Evolutionary conservation across 2,797 vertebrate genomes (phyloP).

Genomic region (Hydrophis major): DNA sequence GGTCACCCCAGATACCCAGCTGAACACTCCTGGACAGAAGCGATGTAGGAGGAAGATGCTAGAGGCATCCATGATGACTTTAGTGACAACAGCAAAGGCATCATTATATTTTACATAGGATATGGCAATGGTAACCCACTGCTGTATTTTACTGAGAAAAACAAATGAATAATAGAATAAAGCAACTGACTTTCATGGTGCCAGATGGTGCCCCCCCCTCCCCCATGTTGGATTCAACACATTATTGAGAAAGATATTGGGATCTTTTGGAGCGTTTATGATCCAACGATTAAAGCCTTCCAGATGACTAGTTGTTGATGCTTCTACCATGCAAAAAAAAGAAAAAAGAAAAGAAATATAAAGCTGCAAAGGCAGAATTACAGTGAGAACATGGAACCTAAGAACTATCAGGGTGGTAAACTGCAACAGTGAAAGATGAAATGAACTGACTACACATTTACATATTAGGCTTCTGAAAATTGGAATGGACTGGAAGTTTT

Average conservation of each 20-base stretch:
- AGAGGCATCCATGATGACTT: not conserved
- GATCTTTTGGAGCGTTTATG: not conserved
- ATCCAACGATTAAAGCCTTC: not conserved
- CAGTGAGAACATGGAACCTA: not conserved
- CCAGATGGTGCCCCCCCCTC: not conserved
- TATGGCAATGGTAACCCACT: not conserved
- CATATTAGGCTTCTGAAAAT: not conserved
- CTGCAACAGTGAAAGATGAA: not conserved
- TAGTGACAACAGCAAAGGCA: not conserved
- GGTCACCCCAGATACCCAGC: not conserved
- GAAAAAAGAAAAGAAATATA: not conserved
- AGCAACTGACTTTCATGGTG: not conserved
- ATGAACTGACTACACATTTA: not conserved
- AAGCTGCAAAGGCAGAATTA: not conserved
- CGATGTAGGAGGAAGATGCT: not conserved
- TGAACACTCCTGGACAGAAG: not conserved
- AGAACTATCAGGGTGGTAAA: not conserved
- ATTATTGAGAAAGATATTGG: not conserved
- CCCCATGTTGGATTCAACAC: not conserved
- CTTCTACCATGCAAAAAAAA: not conserved
- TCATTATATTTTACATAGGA: not conserved
- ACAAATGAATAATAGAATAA: not conserved
- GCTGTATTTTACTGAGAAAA: not conserved
- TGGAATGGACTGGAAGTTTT: not conserved
- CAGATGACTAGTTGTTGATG: not conserved